Evolutionary conservation across 2,888 invertebrate genomes (phyloP).

Genomic region (Ophraella communa): DNA sequence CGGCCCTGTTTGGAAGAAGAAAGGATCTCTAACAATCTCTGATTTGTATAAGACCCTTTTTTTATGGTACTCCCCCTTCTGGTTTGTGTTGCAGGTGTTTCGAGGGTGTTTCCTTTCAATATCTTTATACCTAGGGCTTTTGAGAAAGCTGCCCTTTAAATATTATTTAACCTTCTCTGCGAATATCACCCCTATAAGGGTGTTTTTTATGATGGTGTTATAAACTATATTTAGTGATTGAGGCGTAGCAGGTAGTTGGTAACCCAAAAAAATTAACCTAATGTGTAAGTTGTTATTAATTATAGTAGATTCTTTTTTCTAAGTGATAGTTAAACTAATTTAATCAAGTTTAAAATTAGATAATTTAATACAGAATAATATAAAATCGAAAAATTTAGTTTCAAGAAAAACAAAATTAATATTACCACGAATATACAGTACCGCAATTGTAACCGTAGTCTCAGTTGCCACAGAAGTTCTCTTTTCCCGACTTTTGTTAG

Average conservation of each 20-base stretch:
- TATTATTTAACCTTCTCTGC: not conserved
- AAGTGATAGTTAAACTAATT: no score
- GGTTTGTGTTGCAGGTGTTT: slow-evolving; percentile 35
- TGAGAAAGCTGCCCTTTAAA: slow-evolving; percentile 7
- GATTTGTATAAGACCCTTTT: slow-evolving; percentile 17
- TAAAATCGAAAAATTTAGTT: no score
- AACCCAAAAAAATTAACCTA: not conserved
- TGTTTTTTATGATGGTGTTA: not conserved
- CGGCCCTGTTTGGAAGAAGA: not conserved
- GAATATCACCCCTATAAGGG: not conserved
- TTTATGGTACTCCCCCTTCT: slow-evolving; percentile 1
- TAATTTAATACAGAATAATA: no score
- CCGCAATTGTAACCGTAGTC: no score
- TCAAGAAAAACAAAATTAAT: no score
- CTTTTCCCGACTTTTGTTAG: no score
- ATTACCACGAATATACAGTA: no score
- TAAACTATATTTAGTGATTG: not conserved
- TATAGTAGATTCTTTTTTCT: no score
- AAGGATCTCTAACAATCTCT: not conserved
- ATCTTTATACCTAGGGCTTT: slow-evolving; percentile 11
- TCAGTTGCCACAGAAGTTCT: no score
- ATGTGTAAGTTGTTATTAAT: no score
- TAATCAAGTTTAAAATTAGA: no score
- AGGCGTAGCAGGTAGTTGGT: not conserved
- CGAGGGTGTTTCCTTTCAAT: slow-evolving; percentile 37